A percentile compares a stretch with the other conserved stretches of the same genome.
phyloP scores from a whole-genome alignment of 2,113 vertebrate species.

The Corapipo altera region DNA sequence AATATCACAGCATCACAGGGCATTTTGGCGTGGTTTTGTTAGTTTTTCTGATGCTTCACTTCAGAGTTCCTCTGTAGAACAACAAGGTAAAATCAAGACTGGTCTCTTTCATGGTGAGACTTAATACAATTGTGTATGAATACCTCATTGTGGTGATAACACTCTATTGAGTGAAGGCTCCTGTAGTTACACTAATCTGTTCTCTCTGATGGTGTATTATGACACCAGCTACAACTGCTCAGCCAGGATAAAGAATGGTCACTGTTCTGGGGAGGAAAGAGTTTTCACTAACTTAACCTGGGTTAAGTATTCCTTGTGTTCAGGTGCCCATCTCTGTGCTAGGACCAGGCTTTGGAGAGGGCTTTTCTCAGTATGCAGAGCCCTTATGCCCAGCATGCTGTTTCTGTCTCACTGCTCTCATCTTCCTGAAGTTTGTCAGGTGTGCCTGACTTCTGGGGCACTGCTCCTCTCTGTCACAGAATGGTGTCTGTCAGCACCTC shows the following conservation, averaged over 20 bases:
- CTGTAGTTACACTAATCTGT: slow-evolving; percentile 44
- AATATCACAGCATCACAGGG: background rate
- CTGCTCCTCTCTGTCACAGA: background rate
- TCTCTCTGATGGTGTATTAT: slow-evolving; percentile 22
- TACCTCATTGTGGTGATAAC: slow-evolving; percentile 6
- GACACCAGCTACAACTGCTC: background rate
- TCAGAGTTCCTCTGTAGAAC: background rate
- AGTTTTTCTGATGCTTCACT: background rate
- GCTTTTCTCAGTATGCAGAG: background rate
- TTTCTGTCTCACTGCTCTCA: background rate
- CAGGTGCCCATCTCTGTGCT: background rate
- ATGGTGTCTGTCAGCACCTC: background rate
- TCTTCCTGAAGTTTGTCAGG: background rate
- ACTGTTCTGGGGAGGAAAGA: background rate
- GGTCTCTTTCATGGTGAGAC: background rate
- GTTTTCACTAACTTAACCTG: background rate
- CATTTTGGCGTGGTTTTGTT: background rate
- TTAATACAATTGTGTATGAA: background rate
- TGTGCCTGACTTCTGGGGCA: background rate
- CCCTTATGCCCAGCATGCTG: background rate
- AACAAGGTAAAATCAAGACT: background rate
- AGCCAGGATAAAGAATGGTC: background rate
- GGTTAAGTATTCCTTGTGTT: background rate
- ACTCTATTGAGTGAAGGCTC: slow-evolving; percentile 14
- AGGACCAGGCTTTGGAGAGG: background rate